Conservation (phyloP, 2,113 vertebrate species). For the Cyrtonyx montezumae region DNA sequence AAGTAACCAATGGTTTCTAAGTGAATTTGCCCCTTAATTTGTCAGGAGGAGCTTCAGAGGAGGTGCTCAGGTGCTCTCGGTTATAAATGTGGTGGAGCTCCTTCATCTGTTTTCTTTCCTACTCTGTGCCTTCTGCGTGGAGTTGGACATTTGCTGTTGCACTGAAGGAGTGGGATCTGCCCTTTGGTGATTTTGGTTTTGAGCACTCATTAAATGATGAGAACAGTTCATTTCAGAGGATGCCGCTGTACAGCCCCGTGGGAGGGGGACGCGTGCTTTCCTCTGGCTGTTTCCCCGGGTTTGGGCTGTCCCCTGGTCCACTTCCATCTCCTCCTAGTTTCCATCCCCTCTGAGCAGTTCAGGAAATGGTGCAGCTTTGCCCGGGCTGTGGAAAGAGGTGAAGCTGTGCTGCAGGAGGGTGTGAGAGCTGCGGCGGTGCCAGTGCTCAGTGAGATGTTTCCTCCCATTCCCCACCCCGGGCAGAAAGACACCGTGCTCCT, state of each 20-base stretch:
- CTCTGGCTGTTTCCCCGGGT: neutral
- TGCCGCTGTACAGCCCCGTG: neutral
- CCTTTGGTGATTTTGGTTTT: neutral
- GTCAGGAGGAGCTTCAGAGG: rapidly evolving
- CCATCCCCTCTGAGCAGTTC: neutral
- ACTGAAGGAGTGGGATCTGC: neutral
- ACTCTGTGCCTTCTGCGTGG: neutral
- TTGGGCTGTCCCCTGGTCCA: neutral
- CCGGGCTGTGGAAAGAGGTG: rapidly evolving
- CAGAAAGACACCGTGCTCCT: neutral
- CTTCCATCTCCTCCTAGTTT: neutral
- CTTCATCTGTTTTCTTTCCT: rapidly evolving
- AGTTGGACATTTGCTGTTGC: neutral
- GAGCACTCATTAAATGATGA: neutral
- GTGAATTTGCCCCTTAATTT: neutral
- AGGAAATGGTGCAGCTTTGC: neutral
- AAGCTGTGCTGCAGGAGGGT: neutral
- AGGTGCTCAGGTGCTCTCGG: neutral
- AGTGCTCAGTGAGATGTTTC: neutral
- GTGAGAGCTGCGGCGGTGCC: rapidly evolving
- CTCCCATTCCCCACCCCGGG: neutral
- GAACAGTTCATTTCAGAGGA: neutral
- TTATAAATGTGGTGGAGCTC: neutral
- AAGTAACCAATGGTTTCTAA: neutral
- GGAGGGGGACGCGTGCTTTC: neutral